Conservation (phyloP, 2,888 invertebrate genomes). For the Tholera decimalis region DNA sequence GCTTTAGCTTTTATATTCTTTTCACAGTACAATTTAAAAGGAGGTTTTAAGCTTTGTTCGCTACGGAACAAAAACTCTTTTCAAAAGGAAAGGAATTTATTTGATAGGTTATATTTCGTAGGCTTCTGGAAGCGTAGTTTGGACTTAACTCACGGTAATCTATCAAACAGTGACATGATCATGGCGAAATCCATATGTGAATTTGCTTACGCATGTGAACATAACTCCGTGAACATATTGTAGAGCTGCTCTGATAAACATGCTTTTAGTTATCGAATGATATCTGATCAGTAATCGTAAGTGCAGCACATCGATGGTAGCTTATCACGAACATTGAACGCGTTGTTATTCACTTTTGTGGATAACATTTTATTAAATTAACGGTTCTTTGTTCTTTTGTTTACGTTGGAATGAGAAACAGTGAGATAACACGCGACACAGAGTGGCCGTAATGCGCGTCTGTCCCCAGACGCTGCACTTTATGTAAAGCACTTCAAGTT, state of each 20-base stretch:
- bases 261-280: conserved; percentile 68
- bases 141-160: conserved; percentile 47
- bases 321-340: conserved; percentile 46
- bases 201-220: conserved; percentile 61
- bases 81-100: conserved; percentile 3
- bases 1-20: conserved; percentile 3
- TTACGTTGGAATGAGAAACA: conserved; percentile 15
- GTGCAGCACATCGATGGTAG: conserved; percentile 47
- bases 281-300: conserved; percentile 56
- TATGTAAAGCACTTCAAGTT: conserved; percentile 32
- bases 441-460: conserved; percentile 32
- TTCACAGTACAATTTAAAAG: not conserved
- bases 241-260: conserved; percentile 60
- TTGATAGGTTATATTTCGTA: conserved; percentile 35
- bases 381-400: conserved; percentile 45
- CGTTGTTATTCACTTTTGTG: conserved; percentile 39
- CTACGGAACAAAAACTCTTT: conserved; percentile 3
- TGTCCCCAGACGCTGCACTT: conserved; percentile 28
- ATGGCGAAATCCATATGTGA: conserved; percentile 41
- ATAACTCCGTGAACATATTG: conserved; percentile 43
- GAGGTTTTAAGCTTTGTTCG: conserved; percentile 10
- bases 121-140: conserved; percentile 26
- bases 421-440: conserved; percentile 32
- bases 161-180: conserved; percentile 56
- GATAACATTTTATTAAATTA: conserved; percentile 36